A percentile compares a stretch with the other conserved stretches of the same genome.
Evolutionary conservation across 2,888 invertebrate genomes (phyloP).

Genomic region (Cryptocephalus moraei): DNA sequence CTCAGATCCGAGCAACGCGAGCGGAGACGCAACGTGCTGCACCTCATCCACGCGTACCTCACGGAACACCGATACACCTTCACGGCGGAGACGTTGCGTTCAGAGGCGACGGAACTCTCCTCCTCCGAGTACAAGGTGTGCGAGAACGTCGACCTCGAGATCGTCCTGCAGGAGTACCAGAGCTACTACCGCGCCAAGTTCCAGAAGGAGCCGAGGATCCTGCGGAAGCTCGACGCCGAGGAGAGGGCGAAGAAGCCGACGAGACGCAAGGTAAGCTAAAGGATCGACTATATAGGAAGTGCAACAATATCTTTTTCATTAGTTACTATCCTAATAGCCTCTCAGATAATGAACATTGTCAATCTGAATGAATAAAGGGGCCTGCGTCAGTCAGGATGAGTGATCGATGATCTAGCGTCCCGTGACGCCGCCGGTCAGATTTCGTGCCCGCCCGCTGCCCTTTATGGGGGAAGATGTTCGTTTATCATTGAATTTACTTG

Average conservation of each 20-base stretch:
- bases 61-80: slow-evolving; percentile 54
- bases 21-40: slow-evolving; percentile 44
- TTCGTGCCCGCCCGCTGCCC: too few relatives aligned
- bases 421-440: too few relatives aligned
- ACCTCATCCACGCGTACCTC: slow-evolving; percentile 59
- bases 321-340: too few relatives aligned
- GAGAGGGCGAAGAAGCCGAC: slow-evolving; percentile 4
- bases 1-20: slow-evolving; percentile 25
- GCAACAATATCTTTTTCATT: slow-evolving; percentile 19
- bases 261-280: slow-evolving; percentile 2
- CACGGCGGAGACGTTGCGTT: slow-evolving; percentile 52
- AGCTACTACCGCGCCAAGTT: slow-evolving; percentile 78
- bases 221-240: slow-evolving; percentile 41
- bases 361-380: too few relatives aligned
- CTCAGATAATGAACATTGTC: too few relatives aligned
- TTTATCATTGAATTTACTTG: too few relatives aligned
- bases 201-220: slow-evolving; percentile 76
- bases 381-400: too few relatives aligned
- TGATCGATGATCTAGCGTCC: too few relatives aligned
- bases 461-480: too few relatives aligned
- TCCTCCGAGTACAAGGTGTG: slow-evolving; percentile 64
- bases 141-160: slow-evolving; percentile 85
- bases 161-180: slow-evolving; percentile 80
- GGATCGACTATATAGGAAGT: neutral
- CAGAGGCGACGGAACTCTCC: slow-evolving; percentile 56